Percentiles rank a stretch among this genome's conserved stretches.
These are phyloP conservation scores for Eremobia ochroleuca DNA, from an alignment of 2,888 invertebrate genomes.

Conservation along the genomic window DNA sequence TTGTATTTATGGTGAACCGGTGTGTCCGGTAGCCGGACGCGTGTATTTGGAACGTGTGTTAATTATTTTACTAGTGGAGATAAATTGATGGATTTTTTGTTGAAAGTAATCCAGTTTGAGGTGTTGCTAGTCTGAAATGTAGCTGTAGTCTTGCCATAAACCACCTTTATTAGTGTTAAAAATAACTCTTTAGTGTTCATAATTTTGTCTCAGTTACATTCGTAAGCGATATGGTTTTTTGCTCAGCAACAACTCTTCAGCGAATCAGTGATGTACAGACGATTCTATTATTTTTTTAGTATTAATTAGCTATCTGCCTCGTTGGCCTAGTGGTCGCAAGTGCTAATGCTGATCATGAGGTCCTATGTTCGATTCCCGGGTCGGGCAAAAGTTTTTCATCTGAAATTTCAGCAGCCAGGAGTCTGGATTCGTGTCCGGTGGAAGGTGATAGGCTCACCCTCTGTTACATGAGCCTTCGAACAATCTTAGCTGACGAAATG, in stretches of 20 bases:
- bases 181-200: background rate
- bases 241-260: background rate
- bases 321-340: background rate
- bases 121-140: conserved; percentile 35
- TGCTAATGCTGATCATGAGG: background rate
- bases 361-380: background rate
- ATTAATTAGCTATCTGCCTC: background rate
- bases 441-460: background rate
- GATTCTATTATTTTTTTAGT: background rate
- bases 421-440: background rate
- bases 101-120: conserved; percentile 32
- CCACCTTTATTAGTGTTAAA: background rate
- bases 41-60: conserved; percentile 51
- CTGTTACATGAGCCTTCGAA: background rate
- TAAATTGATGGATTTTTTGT: conserved; percentile 44
- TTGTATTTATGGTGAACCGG: conserved; percentile 62
- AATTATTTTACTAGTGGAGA: conserved; percentile 44
- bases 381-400: background rate
- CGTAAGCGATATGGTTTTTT: background rate
- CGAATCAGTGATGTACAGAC: too few species aligned
- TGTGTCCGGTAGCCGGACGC: conserved; percentile 47
- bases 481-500: background rate
- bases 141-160: conserved; percentile 20
- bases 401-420: background rate
- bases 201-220: background rate